phyloP scores from a whole-genome alignment of 2,888 invertebrate species.

The Theristus sp. region DNA sequence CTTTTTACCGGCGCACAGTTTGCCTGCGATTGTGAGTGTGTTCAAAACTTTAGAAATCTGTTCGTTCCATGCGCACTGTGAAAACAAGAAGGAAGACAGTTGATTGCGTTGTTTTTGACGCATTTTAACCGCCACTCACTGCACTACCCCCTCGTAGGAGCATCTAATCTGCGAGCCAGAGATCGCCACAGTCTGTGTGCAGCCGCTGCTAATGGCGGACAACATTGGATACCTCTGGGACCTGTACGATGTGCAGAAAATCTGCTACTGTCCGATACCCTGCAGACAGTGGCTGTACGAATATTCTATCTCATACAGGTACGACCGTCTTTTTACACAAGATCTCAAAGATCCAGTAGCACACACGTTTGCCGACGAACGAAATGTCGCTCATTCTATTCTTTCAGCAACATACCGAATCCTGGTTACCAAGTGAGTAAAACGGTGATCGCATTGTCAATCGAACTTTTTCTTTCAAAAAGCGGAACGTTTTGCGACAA shows the following conservation, averaged over 20 bases:
- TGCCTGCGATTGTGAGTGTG: neutral
- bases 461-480: too few species aligned
- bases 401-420: too few species aligned
- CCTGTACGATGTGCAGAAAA: neutral
- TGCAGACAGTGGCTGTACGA: neutral
- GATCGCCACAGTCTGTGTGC: constrained; percentile 1
- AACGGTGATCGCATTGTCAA: neutral
- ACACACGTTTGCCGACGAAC: too few species aligned
- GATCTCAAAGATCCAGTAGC: too few species aligned
- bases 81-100: too few species aligned
- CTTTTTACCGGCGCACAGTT: neutral
- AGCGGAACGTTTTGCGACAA: neutral
- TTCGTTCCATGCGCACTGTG: too few species aligned
- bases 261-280: neutral
- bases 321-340: too few species aligned
- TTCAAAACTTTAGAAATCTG: too few species aligned
- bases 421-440: neutral
- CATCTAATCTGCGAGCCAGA: neutral
- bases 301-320: neutral
- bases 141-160: too few species aligned
- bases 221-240: constrained; percentile 6
- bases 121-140: too few species aligned
- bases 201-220: constrained; percentile 1
- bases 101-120: too few species aligned
- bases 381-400: too few species aligned